Conservation (phyloP, 1,140 invertebrate species). For the Caenorhabditis brenneri region DNA sequence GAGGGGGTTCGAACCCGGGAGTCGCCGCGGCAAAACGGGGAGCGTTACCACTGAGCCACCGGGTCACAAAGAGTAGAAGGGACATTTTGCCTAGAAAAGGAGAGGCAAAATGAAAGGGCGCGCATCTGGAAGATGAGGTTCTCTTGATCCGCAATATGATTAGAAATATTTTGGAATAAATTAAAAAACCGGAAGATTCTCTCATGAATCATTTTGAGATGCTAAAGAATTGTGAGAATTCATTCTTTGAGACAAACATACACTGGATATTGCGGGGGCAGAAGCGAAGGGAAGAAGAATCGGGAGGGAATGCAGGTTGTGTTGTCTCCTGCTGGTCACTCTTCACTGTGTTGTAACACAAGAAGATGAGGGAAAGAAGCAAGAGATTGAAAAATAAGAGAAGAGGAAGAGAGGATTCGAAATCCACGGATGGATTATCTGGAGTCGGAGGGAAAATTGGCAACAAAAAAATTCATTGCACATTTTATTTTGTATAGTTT, state of each 20-base stretch:
- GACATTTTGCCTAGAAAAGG: too few relatives aligned
- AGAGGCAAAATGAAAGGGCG: too few relatives aligned
- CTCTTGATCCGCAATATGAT: too few relatives aligned
- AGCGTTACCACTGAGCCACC: too few relatives aligned
- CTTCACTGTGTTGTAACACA: slow-evolving; percentile 27
- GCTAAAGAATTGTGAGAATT: slow-evolving; percentile 36
- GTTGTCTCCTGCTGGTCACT: slow-evolving; percentile 31
- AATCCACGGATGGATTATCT: background rate
- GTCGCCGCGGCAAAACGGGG: too few relatives aligned
- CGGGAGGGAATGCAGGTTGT: background rate
- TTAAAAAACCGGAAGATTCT: background rate
- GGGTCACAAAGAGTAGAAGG: too few relatives aligned
- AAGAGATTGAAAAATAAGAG: background rate
- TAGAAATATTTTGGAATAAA: too few relatives aligned
- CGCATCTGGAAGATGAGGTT: too few relatives aligned
- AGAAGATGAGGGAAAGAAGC: background rate
- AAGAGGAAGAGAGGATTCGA: background rate
- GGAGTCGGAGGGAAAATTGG: background rate
- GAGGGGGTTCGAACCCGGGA: too few relatives aligned
- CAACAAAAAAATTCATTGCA: background rate
- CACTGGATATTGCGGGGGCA: background rate
- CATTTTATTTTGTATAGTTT: too few relatives aligned
- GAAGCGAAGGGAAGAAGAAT: background rate
- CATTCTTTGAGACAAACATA: slow-evolving; percentile 13
- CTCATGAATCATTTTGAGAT: slow-evolving; percentile 1